Base-by-base conservation (phyloP, 1,140 invertebrate genomes). In the Leguminivora glycinivorella region DNA sequence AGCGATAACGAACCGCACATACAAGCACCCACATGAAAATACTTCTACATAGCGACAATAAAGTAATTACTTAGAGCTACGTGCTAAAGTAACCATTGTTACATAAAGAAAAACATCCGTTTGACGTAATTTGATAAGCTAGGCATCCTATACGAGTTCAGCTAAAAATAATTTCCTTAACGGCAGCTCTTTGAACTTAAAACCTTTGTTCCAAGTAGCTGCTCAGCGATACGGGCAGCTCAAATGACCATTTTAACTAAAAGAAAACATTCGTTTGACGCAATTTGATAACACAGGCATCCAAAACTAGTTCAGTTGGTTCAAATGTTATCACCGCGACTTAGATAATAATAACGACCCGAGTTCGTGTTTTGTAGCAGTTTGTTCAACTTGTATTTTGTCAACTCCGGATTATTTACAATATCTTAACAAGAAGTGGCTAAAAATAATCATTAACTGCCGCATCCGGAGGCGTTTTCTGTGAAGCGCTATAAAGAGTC, bases 351-450 rank as follows among this genome's bases (percentile, higher is more conserved):
- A 75, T 69, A 79, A 75, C 82, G 78, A 79, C 76, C 77, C 76
- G 72, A 82, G 78, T 72, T 47, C 72, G 77, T 74, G 73, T 76
- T 84, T 82, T 77, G 79, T 73, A 75, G 77, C 84, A 88, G 86
- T 90, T 90, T 89, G 86, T 89, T 90, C 87, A 89, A 90, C 87
- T 81, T 87, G 77, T 70, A 56, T 34, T 72, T 72, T 56, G 74
- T 80, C 74, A 76, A 83, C 80, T 80, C 56, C 52, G 78, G 75
- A 77, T 83, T 86, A 87, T 89, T 87, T 87, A 85, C 81, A 76
- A 79, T 76, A 72, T 77, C 68, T 74, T 79, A 72, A 71, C 71
- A 72, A 76, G 69, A 67, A 73, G 25, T 72, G 69, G 31, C 75
- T 78, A 78, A 79, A 84, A 77, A 81, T 82, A 82, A 76, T 75